Evolutionary conservation across 2,797 vertebrate genomes (phyloP), one percentile per base, ranked within the genome.

Genomic region (Eurystomus glaucurus): DNA sequence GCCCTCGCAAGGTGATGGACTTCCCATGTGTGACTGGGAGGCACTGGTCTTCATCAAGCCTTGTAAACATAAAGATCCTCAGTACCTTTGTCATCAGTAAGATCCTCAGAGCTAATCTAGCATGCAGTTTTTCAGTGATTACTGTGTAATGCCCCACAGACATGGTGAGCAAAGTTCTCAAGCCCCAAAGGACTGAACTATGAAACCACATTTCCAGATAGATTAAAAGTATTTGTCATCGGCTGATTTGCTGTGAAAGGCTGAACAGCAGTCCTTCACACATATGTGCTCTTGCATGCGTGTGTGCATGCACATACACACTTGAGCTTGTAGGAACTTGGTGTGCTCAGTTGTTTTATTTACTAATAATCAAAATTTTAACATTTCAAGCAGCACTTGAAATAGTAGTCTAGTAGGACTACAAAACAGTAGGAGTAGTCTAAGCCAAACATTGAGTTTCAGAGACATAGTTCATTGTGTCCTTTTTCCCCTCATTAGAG

Each of bases 401-500:
- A n/a, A n/a, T n/a, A n/a, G n/a, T n/a, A n/a, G n/a, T n/a, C n/a
- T n/a, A n/a, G n/a, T n/a, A n/a, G n/a, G n/a, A n/a, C n/a, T n/a
- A n/a, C n/a, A n/a, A n/a, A n/a, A n/a, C n/a, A n/a, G n/a, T n/a
- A n/a, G 55, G 69, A 84, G n/a, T 79, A 88, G 46, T 71, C 43
- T 62, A 77, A 65, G 50, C 55, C 29, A 69, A 94, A 84, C 29
- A 37, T 4, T 68, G 64, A 90, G 66, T 94, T 94, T 97, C 95
- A 92, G 85, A 96, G 91, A 89, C 65, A 85, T 6, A 93, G 85
- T 93, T 95, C 88, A 50, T 81, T 87, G 65, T 51, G 64, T 74
- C 75, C 37, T 48, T 97, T 96, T 66, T 9, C 58, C 92, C 26
- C 55, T 92, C 71, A 50, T 77, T 94, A 95, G 92, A 93, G 91